These are phyloP conservation scores for Bacillus rossius DNA, from an alignment of 1,140 invertebrate genomes.

Conservation along the genomic window DNA sequence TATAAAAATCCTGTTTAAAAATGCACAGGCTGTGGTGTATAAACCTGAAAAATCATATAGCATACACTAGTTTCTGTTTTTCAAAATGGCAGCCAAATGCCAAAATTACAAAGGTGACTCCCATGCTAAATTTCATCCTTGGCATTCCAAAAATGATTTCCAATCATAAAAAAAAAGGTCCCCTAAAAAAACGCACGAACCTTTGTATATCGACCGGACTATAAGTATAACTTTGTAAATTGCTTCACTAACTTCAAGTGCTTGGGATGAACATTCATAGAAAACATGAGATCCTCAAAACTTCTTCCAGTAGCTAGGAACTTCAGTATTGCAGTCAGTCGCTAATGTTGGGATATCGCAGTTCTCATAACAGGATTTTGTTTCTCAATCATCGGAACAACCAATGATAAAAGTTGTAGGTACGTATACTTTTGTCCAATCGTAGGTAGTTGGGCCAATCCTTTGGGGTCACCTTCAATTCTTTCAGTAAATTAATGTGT, in stretches of 20 bases:
- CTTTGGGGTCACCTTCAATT: constrained; percentile 23
- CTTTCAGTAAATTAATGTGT: constrained; percentile 27
- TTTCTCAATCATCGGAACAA: not conserved
- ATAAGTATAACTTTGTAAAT: constrained; percentile 25
- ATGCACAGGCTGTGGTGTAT: no score
- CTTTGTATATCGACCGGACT: no score
- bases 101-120: no score
- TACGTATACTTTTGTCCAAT: constrained; percentile 16
- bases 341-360: constrained; percentile 34
- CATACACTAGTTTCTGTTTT: no score
- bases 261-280: constrained; percentile 36
- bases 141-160: no score
- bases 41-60: no score
- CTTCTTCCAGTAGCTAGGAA: constrained; percentile 34
- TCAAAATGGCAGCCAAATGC: no score
- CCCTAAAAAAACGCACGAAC: no score
- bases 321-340: constrained; percentile 34
- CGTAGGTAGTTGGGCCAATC: constrained; percentile 26
- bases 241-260: constrained; percentile 34
- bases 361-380: constrained; percentile 27
- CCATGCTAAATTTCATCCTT: no score
- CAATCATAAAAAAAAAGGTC: no score
- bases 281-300: constrained; percentile 36
- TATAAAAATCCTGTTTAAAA: no score
- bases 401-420: constrained; percentile 2